A percentile compares a stretch with the other conserved stretches of the same genome.
phyloP scores from a whole-genome alignment of 2,797 vertebrate genomes.

The Argentina silus region DNA sequence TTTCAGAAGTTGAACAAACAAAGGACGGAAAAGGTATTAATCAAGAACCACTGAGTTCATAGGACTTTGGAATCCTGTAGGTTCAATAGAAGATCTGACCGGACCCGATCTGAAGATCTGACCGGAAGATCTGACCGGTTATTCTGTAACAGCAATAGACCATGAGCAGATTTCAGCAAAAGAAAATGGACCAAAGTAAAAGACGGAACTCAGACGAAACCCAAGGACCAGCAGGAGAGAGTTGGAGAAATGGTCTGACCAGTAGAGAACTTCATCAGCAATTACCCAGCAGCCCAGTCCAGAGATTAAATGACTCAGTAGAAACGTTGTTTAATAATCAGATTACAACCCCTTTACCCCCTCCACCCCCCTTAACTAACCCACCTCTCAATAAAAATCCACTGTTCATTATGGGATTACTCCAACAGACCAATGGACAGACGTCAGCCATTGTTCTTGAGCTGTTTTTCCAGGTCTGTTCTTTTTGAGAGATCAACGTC shows the following conservation, averaged over 20 bases:
- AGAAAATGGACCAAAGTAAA: neutral
- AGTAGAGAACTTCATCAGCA: slow-evolving; percentile 27
- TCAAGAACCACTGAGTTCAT: neutral
- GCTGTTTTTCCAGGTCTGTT: slow-evolving; percentile 61
- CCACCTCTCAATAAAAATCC: slow-evolving; percentile 55
- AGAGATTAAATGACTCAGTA: slow-evolving; percentile 52
- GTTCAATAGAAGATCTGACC: neutral
- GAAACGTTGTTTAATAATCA: slow-evolving; percentile 68
- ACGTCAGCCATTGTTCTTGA: slow-evolving; percentile 68
- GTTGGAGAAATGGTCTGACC: slow-evolving; percentile 34
- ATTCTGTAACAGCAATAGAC: neutral
- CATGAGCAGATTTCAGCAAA: neutral
- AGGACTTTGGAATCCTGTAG: neutral
- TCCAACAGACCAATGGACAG: slow-evolving; percentile 46
- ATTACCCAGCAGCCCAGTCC: slow-evolving; percentile 19
- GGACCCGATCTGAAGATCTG: neutral
- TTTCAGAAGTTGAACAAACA: neutral
- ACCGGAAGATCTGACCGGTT: neutral
- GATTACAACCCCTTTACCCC: slow-evolving; percentile 58
- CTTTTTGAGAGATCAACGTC: slow-evolving; percentile 51
- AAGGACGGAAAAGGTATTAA: neutral
- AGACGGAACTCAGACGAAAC: neutral
- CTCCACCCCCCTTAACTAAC: slow-evolving; percentile 40
- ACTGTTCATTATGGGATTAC: slow-evolving; percentile 52
- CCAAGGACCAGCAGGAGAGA: slow-evolving; percentile 8